Evolutionary conservation across 2,797 vertebrate genomes (phyloP).

Genomic region (Odontamblyopus rebecca): DNA sequence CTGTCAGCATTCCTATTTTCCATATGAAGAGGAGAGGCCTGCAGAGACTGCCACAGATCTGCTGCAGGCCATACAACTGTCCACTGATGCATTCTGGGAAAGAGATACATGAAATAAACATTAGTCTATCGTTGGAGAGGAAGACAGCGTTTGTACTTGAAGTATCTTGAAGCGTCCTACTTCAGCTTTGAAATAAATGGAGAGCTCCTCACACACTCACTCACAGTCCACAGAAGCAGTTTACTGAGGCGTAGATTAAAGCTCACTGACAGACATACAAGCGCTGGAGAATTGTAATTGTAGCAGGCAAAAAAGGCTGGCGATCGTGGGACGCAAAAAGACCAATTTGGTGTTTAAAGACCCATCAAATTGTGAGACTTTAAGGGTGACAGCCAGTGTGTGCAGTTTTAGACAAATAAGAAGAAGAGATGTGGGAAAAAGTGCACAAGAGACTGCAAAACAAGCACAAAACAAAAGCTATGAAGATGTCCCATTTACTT

Average conservation of each 20-base stretch:
- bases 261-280: constrained; percentile 49
- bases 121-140: constrained; percentile 49
- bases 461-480: background rate
- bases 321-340: constrained; percentile 56
- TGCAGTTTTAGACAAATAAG: constrained; percentile 59
- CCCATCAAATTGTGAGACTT: constrained; percentile 67
- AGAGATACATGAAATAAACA: constrained; percentile 69
- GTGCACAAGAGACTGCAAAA: constrained; percentile 28
- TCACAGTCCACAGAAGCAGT: constrained; percentile 50
- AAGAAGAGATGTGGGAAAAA: constrained; percentile 38
- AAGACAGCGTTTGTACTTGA: constrained; percentile 16
- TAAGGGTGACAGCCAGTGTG: constrained; percentile 59
- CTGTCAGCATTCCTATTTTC: constrained; percentile 22
- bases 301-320: constrained; percentile 60
- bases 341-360: constrained; percentile 73
- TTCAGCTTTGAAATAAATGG: constrained; percentile 35
- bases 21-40: constrained; percentile 30
- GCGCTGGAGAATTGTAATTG: constrained; percentile 64
- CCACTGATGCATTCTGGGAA: constrained; percentile 55
- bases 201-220: constrained; percentile 39
- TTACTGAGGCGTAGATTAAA: constrained; percentile 50
- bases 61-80: constrained; percentile 50
- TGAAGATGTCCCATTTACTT: constrained; percentile 8
- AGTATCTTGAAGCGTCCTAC: constrained; percentile 30
- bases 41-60: constrained; percentile 43